A percentile compares a stretch with the other conserved stretches of the same genome.
Conservation (phyloP, 2,888 invertebrate genomes). For the Electrophaes corylata region DNA sequence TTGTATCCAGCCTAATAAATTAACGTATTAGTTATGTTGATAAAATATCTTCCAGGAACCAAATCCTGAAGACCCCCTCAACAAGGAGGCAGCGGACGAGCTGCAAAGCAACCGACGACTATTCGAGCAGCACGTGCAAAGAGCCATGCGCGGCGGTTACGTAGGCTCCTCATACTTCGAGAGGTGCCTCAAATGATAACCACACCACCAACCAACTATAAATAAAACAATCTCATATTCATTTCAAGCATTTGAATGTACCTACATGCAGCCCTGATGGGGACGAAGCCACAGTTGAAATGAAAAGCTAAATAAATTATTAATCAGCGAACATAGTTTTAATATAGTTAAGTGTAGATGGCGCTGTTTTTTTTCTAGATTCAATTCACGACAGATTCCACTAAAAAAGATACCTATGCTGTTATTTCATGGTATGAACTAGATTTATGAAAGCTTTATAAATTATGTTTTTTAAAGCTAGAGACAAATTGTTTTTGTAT, state of each 20-base stretch:
- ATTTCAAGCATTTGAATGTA: slow-evolving; percentile 52
- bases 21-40: neutral
- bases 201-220: slow-evolving; percentile 67
- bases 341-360: slow-evolving; percentile 28
- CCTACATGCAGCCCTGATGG: slow-evolving; percentile 17
- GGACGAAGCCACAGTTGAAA: slow-evolving; percentile 23
- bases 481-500: slow-evolving; percentile 18
- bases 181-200: slow-evolving; percentile 95
- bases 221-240: slow-evolving; percentile 77
- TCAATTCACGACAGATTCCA: slow-evolving; percentile 26
- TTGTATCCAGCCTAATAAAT: neutral
- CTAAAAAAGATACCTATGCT: no score
- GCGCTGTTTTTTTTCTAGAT: slow-evolving; percentile 20
- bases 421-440: no score
- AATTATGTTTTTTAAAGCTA: slow-evolving; percentile 13
- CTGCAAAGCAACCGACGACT: slow-evolving; percentile 96
- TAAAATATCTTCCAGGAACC: slow-evolving; percentile 90
- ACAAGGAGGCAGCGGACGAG: slow-evolving; percentile 99
- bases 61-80: slow-evolving; percentile 98
- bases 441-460: slow-evolving; percentile 4
- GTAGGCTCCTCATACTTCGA: slow-evolving; percentile 98
- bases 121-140: slow-evolving; percentile 98
- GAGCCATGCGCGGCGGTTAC: slow-evolving; percentile 98
- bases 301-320: slow-evolving; percentile 33
- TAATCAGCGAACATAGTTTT: slow-evolving; percentile 29